Base-by-base conservation (phyloP, 2,888 invertebrate species). In the Therioaphis trifolii region DNA sequence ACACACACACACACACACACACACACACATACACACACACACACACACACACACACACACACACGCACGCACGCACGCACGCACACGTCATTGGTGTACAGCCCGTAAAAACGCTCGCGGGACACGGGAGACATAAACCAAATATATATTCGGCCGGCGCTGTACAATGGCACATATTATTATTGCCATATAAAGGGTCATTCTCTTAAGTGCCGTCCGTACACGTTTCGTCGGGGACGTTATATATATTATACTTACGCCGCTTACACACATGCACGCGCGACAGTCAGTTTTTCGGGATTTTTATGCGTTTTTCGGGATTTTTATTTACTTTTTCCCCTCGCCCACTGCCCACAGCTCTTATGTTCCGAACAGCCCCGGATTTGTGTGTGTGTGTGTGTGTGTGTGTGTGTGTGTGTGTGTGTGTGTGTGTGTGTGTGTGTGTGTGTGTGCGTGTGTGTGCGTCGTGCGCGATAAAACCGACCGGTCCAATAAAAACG, bases 161-260 rank as follows among this genome's bases (percentile, higher is more conserved):
- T 46, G 46, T 61, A 82, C 82, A 82, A 82, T 82, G 63, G 82
- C 72, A 79, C 72, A 74, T 74, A 82, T 82, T 82, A 82, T 82
- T 82, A 82, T 74, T 82, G 82, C 82, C 35, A 52, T 80, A 80
- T 80, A 80, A 82, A 74, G 82, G 82, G 72, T 82, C 82, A 82
- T 82, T 82, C 82, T 82, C 82, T 82, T 82, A 82, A 82, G 82
- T 82, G 82, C 82, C 82, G 18, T 18, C 29, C 29, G 21, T 55
- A 55, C 35, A 35, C 29, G 21, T 2, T 46, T 21, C 55, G 69
- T n/a, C 77, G 29, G 24, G 12, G n/a, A 18, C 29, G 18, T 15
- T 7, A 21, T 12, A 27, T 49, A n/a, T 43, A 29, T 35, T 49
- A n/a, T 43, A 29, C 7, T 3, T 35, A 35, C 35, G 35, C n/a